A percentile compares a stretch with the other conserved stretches of the same genome.
Evolutionary conservation across 2,888 invertebrate species (phyloP).

Genomic region (Platypus cylindrus): DNA sequence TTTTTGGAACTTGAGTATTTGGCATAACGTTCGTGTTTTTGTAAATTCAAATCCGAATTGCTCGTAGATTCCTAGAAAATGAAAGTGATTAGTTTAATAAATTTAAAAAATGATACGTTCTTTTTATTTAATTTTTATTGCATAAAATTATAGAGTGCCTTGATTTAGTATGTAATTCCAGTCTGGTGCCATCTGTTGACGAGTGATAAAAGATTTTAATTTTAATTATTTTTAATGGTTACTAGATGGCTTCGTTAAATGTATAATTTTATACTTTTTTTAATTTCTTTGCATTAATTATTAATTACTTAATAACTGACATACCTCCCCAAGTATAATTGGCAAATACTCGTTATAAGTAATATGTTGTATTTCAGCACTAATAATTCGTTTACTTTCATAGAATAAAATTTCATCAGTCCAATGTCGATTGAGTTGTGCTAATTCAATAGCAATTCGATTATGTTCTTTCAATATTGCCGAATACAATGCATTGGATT

Average conservation of each 20-base stretch:
- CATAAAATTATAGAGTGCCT: too few species aligned
- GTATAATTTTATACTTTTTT: not conserved
- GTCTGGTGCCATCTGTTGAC: too few species aligned
- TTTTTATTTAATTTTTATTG: too few species aligned
- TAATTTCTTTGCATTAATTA: not conserved
- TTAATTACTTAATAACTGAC: too few species aligned
- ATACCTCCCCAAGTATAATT: constrained; percentile 60
- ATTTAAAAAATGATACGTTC: too few species aligned
- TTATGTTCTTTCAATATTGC: constrained; percentile 68
- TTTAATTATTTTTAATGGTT: constrained; percentile 1
- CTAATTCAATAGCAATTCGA: constrained; percentile 57
- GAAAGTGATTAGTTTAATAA: too few species aligned
- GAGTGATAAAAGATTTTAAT: too few species aligned
- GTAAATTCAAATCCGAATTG: constrained; percentile 47
- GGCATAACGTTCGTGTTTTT: constrained; percentile 57
- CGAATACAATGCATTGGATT: constrained; percentile 59
- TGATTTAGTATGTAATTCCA: too few species aligned
- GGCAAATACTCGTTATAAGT: constrained; percentile 75
- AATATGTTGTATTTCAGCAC: constrained; percentile 71
- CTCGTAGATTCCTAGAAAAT: constrained; percentile 45
- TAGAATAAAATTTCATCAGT: constrained; percentile 65
- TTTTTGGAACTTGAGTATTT: constrained; percentile 72
- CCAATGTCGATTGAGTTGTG: constrained; percentile 67
- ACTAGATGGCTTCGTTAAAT: not conserved
- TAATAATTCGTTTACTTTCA: constrained; percentile 61